phyloP scores from a whole-genome alignment of 2,888 invertebrate species.

The Campopleginae sp. region DNA sequence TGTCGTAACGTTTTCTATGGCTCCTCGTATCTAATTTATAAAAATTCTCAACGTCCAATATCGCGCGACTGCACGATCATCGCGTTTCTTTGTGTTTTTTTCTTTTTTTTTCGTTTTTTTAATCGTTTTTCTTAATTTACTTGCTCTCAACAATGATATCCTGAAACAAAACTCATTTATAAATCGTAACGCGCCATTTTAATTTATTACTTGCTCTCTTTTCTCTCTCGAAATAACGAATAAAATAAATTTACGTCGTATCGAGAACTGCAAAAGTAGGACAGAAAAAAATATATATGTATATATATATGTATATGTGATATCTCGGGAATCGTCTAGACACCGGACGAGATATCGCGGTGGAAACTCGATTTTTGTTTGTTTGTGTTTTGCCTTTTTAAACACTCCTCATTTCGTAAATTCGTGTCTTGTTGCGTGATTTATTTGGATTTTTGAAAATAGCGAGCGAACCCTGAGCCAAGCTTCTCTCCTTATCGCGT shows the following conservation, averaged over 20 bases:
- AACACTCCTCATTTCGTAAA: slow-evolving; percentile 17
- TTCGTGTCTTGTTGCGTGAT: slow-evolving; percentile 55
- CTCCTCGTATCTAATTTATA: slow-evolving; percentile 61
- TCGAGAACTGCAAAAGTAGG: slow-evolving; percentile 49
- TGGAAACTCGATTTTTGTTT: slow-evolving; percentile 32
- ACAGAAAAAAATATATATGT: slow-evolving; percentile 45
- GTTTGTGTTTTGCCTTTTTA: neutral
- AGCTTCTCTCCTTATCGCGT: slow-evolving; percentile 67
- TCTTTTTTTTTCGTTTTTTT: slow-evolving; percentile 21
- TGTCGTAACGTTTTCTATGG: slow-evolving; percentile 46
- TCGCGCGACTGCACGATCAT: slow-evolving; percentile 31
- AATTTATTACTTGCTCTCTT: neutral
- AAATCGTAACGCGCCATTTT: slow-evolving; percentile 18
- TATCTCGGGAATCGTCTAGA: slow-evolving; percentile 38
- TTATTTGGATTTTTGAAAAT: slow-evolving; percentile 69
- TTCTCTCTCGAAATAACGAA: slow-evolving; percentile 10
- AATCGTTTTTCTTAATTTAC: slow-evolving; percentile 22
- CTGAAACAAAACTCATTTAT: slow-evolving; percentile 55
- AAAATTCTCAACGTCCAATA: slow-evolving; percentile 54
- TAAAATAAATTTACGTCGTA: slow-evolving; percentile 22
- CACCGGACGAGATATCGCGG: slow-evolving; percentile 39
- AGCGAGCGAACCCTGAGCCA: slow-evolving; percentile 78
- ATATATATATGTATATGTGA: slow-evolving; percentile 35
- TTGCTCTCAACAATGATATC: slow-evolving; percentile 57
- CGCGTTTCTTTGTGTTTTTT: neutral